Evolutionary conservation across 2,113 vertebrate genomes (phyloP), one percentile per base, ranked within the genome.

Genomic region (Dryoscopus gambensis): DNA sequence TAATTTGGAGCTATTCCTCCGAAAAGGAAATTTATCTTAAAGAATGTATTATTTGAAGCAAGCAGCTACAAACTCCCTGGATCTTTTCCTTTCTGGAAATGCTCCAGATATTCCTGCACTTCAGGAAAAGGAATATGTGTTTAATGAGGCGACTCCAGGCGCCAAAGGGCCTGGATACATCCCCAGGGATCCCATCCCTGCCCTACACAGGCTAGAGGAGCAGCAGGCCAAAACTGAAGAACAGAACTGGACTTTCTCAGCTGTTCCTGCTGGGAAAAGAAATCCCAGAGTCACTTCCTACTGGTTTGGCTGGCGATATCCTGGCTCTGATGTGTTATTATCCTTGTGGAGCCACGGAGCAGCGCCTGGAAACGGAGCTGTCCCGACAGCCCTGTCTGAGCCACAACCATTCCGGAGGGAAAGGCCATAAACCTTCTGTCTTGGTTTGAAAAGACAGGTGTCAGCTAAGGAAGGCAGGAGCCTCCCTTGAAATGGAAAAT

Each of bases 121-220:
- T 47, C 7, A 18, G 15, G 37, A 14, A 10, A 31, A 62, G 28
- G 15, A 50, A 1, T 3, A 0, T 35, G 12, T 2, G 6, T 21
- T 23, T 42, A n/a, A 74, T 7, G 7, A 46, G 22, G 44, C 11
- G n/a, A 30, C 19, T 23, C 25, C 10, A 10, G n/a, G n/a, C 87
- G 49, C 12, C 18, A 35, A 40, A 87, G 10, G 27, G 5, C 55
- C 31, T 7, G 21, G 35, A 20, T 30, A 3, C 25, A 23, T 15
- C 42, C n/a, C 17, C 1, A 5, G n/a, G 47, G n/a, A 21, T 71
- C 39, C 31, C 16, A 3, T 10, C 28, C 7, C 47, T 2, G 1
- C 1, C 0, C 44, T 9, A 2, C 2, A 2, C 19, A 56, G 44
- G 3, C 33, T 18, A 4, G 23, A 65, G 44, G 31, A 62, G 21